These are phyloP conservation scores for Dendroctonus ponderosae DNA, from an alignment of 1,140 invertebrate genomes.

Conservation along the genomic window DNA sequence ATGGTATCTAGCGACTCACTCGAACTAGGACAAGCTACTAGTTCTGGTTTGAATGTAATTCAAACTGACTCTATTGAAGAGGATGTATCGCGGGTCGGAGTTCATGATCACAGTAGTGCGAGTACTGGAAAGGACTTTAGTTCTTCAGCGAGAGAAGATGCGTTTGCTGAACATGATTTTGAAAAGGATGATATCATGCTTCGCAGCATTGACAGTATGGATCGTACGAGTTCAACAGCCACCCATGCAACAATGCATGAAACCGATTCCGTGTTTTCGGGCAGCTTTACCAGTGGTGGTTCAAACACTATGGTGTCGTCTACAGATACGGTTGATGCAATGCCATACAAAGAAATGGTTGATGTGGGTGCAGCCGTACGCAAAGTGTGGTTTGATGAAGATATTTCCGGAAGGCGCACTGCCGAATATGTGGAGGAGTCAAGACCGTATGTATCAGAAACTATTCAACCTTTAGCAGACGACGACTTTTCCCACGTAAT, in stretches of 20 bases:
- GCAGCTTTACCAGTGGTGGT: constrained; percentile 74
- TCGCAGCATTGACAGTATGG: constrained; percentile 67
- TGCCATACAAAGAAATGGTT: constrained; percentile 31
- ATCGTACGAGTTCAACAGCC: constrained; percentile 71
- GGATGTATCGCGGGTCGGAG: constrained; percentile 50
- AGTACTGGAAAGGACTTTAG: constrained; percentile 53
- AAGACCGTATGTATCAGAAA: constrained; percentile 53
- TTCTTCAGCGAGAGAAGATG: constrained; percentile 52
- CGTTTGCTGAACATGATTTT: constrained; percentile 38
- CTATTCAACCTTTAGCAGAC: constrained; percentile 51
- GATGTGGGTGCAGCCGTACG: constrained; percentile 48
- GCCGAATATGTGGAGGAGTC: constrained; percentile 47
- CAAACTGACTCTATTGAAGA: constrained; percentile 57
- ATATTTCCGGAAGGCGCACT: constrained; percentile 33
- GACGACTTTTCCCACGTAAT: constrained; percentile 52
- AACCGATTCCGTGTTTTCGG: constrained; percentile 77
- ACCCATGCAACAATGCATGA: constrained; percentile 82
- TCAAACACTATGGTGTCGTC: constrained; percentile 73
- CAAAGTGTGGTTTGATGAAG: constrained; percentile 52
- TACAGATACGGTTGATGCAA: constrained; percentile 63
- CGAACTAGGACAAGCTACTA: constrained; percentile 46
- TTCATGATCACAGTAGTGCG: constrained; percentile 51
- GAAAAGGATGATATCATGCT: constrained; percentile 57
- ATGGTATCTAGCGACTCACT: constrained; percentile 55
- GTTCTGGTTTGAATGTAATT: constrained; percentile 39